Evolutionary conservation across 2,888 invertebrate species (phyloP), one percentile per base, ranked within the genome.

Genomic region (Tortrix viridana): DNA sequence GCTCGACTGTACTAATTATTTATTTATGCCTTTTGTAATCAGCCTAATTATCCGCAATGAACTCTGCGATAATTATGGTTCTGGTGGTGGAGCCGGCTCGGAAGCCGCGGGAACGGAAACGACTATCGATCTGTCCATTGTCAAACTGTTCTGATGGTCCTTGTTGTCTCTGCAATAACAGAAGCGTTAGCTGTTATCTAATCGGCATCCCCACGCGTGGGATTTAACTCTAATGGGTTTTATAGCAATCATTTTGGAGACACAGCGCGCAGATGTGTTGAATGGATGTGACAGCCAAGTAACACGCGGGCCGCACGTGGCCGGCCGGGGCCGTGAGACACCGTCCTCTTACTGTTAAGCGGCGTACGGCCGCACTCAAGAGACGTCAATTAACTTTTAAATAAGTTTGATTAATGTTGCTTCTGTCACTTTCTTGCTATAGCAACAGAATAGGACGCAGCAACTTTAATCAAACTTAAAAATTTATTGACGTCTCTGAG

Each of bases 131-230:
- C 18, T 19, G 16, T 41, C 16, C 18, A 44, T 18, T 44, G 23
- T 23, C 22, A 23, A 23, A 1, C 23, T n/a, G 16, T 9, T 12
- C 16, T 26, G 18, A 32, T 37, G 32, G 12, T 37, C 20, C 19
- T 37, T 18, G 18, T 44, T 19, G 16, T 18, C 44, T 43, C n/a
- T 9, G n/a, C 16, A 32, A 19, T n/a, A 50, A 37, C 50, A 50
- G 9, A 18, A 32, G 50, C 37, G 37, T 50, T 50, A 50, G 37
- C n/a, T 9, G 20, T 50, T 50, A 50, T 50, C 50, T 50, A 37
- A 50, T 50, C 50, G 14, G 19, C 2, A 18, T 14, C 37, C 37
- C 49, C 14, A 19, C 19, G 32, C 20, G 50, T 0, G 50, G 23
- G n/a, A n/a, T n/a, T n/a, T n/a, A n/a, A n/a, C n/a, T n/a, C n/a